Conservation (phyloP, 1,140 invertebrate species). For the Lasioglossum baleicum region DNA sequence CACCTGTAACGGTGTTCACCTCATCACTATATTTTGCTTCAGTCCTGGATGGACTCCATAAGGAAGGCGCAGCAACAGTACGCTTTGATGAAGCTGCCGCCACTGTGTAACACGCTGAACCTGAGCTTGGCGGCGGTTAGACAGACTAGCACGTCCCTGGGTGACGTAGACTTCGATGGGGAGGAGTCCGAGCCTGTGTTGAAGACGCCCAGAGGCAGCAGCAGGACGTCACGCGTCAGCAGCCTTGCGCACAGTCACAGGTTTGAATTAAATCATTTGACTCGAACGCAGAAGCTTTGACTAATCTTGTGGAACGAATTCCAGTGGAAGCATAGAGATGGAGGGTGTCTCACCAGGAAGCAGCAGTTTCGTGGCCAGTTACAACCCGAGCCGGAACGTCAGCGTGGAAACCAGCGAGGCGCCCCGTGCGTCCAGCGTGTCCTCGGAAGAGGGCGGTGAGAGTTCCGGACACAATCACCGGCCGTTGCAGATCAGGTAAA, state of each 20-base stretch:
- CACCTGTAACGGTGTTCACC: neutral
- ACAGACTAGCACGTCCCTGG: conserved; percentile 73
- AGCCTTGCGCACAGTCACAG: conserved; percentile 85
- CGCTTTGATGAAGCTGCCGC: conserved; percentile 70
- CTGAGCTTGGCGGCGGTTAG: conserved; percentile 63
- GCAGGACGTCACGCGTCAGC: conserved; percentile 81
- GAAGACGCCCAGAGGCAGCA: conserved; percentile 75
- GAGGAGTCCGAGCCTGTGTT: conserved; percentile 72
- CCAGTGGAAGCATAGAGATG: conserved; percentile 88
- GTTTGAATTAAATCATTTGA: conserved; percentile 57
- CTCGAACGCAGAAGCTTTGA: neutral
- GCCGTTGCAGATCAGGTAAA: conserved; percentile 74
- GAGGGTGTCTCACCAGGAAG: conserved; percentile 82
- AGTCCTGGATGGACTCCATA: conserved; percentile 77
- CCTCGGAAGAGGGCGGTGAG: conserved; percentile 81
- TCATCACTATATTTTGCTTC: neutral
- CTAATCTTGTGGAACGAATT: conserved; percentile 7
- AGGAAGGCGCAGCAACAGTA: conserved; percentile 76
- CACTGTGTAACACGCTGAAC: conserved; percentile 61
- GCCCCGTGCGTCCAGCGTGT: conserved; percentile 81
- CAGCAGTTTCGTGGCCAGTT: conserved; percentile 76
- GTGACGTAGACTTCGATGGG: conserved; percentile 74
- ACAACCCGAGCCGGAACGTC: conserved; percentile 79
- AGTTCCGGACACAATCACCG: conserved; percentile 73
- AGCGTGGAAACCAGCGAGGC: conserved; percentile 81